Base-by-base conservation (phyloP, 2,113 vertebrate genomes). In the Gnathonemus longibarbis region DNA sequence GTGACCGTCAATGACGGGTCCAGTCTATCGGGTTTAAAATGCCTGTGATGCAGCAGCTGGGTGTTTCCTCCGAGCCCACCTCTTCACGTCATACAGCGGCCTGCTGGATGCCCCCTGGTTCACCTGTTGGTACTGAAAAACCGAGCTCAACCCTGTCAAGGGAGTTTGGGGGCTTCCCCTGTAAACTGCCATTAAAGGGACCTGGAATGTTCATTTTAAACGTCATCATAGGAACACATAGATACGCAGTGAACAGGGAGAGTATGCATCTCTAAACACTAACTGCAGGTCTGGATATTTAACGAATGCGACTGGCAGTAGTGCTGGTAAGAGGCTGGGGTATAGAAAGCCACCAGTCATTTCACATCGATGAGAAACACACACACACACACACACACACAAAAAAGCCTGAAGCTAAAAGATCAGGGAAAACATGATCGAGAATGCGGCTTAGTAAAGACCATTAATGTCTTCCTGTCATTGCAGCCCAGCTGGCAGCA, bases 1-100 rank as follows among this genome's bases (percentile, higher is more conserved):
- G 90, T 90, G 89, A 35, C 86, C 52, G 90, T 89, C 91, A 91
- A 89, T 90, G 92, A 94, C 91, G 90, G 90, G 31, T 77, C 35
- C 74, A 80, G 74, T 80, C 31, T 42, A 42, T 80, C 74, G 19
- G 74, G 35, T 80, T 70, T 70, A 70, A 31, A 31, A 70, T 1
- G 0, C 62, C 62, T 5, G 62, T 70, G n/a, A 66, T 31, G 58
- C 58, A 66, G 58, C 24, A n/a, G 58, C 24, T 66, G 62, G 62
- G 62, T 11, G n/a, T 66, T 27, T n/a, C n/a, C 62, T 62, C 56
- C 56, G n/a, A 62, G 56, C 24, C 24, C 24, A n/a, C 21, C 56
- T 62, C 56, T 62, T 62, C 56, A 62, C 24, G 1, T 62, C 56
- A 62, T 24, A n/a, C 56, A 62, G 24, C 7, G 7, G 56, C 21